Evolutionary conservation across 1,140 invertebrate species (phyloP), one percentile per base, ranked within the genome.

Genomic region (Triops longicaudatus): DNA sequence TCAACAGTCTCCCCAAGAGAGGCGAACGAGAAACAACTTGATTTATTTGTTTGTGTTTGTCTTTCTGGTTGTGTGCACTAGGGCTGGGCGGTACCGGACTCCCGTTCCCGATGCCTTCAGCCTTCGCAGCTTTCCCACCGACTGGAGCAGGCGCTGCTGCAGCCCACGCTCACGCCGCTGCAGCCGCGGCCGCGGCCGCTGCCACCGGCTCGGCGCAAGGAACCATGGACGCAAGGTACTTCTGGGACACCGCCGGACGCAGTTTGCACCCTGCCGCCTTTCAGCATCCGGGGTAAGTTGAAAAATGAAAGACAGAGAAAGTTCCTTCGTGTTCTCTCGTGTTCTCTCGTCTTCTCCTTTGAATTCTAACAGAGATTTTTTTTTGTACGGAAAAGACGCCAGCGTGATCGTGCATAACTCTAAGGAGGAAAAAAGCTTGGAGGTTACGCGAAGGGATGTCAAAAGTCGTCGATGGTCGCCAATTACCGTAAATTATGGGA

Each of bases 51-150:
- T 22, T 42, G 26, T 74, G 28, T 77, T 73, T 75, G 27, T 44
- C 74, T 71, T 76, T 26, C 26, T 63, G 17, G 14, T 76, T 37
- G 27, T 14, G 26, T 26, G 44, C 28, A 44, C 72, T 73, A 42
- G 76, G 76, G 76, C 72, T 73, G 37, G 76, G 76, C 73, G 71
- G 72, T 44, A 73, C 72, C 63, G 76, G 76, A 42, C 76, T 77
- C 42, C 76, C 76, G 37, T 73, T 77, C 43, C 76, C 73, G 72
- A 77, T 77, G 76, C 76, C 76, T 77, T 77, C 76, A 73, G 76
- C 76, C 28, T 77, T 77, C 73, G 76, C 76, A n/a, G 76, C 76
- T 17, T 77, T 77, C 72, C 76, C 76, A 73, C 76, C 76, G 76
- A 73, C 76, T 73, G 76, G 31, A 73, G 63, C 76, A 50, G 76